These are phyloP conservation scores for Drosophila quinaria DNA, from an alignment of 2,888 invertebrate genomes.

Conservation along the genomic window DNA sequence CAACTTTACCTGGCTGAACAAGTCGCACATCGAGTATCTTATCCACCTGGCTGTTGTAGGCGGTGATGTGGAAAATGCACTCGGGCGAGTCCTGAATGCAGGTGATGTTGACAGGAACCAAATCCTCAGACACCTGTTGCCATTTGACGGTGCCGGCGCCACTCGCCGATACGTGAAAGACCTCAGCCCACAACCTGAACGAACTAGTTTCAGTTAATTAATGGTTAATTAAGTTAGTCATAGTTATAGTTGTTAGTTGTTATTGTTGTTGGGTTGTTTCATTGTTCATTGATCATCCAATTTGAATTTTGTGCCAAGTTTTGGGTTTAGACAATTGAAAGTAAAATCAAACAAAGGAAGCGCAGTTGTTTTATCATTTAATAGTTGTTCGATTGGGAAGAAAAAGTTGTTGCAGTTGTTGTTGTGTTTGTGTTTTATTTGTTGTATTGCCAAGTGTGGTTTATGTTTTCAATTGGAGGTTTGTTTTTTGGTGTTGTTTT, in stretches of 20 bases:
- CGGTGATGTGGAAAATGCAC: conserved; percentile 99
- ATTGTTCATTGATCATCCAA: conserved; percentile 46
- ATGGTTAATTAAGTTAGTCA: conserved; percentile 44
- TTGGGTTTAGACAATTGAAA: conserved; percentile 43
- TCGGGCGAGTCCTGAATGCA: conserved; percentile 98
- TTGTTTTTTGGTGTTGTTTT: conserved; percentile 37
- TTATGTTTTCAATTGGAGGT: conserved; percentile 42
- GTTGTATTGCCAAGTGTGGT: conserved; percentile 43
- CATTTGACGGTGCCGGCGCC: conserved; percentile 97
- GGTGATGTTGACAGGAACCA: conserved; percentile 99
- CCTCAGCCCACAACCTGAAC: conserved; percentile 98
- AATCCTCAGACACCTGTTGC: conserved; percentile 99
- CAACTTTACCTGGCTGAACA: conserved; percentile 94
- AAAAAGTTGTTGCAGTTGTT: conserved; percentile 63
- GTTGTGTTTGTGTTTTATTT: conserved; percentile 36
- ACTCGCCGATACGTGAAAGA: conserved; percentile 98
- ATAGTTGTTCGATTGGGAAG: conserved; percentile 50
- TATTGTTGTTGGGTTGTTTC: conserved; percentile 23
- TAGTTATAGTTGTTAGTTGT: conserved; percentile 20
- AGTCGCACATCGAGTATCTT: conserved; percentile 99
- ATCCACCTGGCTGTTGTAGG: conserved; percentile 99
- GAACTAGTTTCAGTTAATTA: conserved; percentile 84
- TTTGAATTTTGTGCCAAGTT: conserved; percentile 51
- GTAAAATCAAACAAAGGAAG: conserved; percentile 52
- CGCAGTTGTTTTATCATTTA: conserved; percentile 49